phyloP scores from a whole-genome alignment of 2,113 vertebrate genomes.

The Dasyornis broadbenti region DNA sequence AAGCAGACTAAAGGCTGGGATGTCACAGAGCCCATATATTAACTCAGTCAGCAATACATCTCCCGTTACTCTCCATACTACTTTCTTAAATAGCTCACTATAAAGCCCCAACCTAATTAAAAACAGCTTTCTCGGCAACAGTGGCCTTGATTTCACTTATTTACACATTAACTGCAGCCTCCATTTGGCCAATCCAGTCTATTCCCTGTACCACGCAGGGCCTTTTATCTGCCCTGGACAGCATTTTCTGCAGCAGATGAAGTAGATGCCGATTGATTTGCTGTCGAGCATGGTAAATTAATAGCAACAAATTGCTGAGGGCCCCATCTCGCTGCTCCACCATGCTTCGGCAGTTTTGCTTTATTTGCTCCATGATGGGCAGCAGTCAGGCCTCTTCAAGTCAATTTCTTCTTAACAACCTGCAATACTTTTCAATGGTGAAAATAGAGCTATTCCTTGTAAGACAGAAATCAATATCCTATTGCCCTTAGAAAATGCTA shows the following conservation, averaged over 20 bases:
- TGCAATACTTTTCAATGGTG: slow-evolving; percentile 90
- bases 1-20: slow-evolving; percentile 45
- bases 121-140: slow-evolving; percentile 78
- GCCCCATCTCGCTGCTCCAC: slow-evolving; percentile 81
- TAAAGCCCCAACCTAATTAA: slow-evolving; percentile 81
- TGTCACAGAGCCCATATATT: slow-evolving; percentile 47
- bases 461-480: slow-evolving; percentile 98
- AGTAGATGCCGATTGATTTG: slow-evolving; percentile 93
- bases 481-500: slow-evolving; percentile 99
- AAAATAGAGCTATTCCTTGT: slow-evolving; percentile 93
- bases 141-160: slow-evolving; percentile 83
- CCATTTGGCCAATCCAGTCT: slow-evolving; percentile 76
- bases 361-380: slow-evolving; percentile 88
- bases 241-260: slow-evolving; percentile 84
- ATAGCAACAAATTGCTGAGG: slow-evolving; percentile 89
- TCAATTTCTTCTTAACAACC: slow-evolving; percentile 98
- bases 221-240: slow-evolving; percentile 85
- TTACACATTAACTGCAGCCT: slow-evolving; percentile 84
- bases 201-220: slow-evolving; percentile 72
- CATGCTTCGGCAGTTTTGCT: slow-evolving; percentile 85
- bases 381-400: slow-evolving; percentile 87
- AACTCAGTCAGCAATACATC: slow-evolving; percentile 66
- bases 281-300: slow-evolving; percentile 91
- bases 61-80: slow-evolving; percentile 44
- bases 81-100: slow-evolving; percentile 72